A percentile compares a stretch with the other conserved stretches of the same genome.
Conservation (phyloP, 2,797 vertebrate species). For the Hafferia zeledoni region DNA sequence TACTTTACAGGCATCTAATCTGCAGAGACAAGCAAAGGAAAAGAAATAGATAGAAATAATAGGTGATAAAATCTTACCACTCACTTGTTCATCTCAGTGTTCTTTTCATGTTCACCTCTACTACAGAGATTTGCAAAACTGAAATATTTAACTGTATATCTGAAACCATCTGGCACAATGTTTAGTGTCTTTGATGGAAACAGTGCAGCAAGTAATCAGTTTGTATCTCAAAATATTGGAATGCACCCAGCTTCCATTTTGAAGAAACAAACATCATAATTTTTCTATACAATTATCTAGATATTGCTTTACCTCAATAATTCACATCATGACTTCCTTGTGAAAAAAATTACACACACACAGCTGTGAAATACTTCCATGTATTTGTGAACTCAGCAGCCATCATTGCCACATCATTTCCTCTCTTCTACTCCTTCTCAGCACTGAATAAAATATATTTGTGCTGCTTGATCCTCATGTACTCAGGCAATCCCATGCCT, state of each 20-base stretch:
- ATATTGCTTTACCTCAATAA: neutral
- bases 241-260: neutral
- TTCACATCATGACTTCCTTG: neutral
- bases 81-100: neutral
- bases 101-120: neutral
- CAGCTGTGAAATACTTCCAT: neutral
- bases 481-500: neutral
- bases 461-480: neutral
- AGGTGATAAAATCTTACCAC: neutral
- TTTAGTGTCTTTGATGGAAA: neutral
- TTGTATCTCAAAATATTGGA: neutral
- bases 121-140: neutral
- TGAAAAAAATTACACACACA: neutral
- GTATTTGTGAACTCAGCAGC: neutral
- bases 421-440: neutral
- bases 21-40: neutral
- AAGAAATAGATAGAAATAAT: neutral
- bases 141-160: neutral
- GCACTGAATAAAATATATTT: neutral
- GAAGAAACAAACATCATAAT: neutral
- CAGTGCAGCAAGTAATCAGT: neutral
- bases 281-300: neutral
- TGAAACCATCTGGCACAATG: neutral
- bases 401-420: neutral
- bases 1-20: neutral